Conservation (phyloP, 2,797 vertebrate species). For the Pygocentrus nattereri region DNA sequence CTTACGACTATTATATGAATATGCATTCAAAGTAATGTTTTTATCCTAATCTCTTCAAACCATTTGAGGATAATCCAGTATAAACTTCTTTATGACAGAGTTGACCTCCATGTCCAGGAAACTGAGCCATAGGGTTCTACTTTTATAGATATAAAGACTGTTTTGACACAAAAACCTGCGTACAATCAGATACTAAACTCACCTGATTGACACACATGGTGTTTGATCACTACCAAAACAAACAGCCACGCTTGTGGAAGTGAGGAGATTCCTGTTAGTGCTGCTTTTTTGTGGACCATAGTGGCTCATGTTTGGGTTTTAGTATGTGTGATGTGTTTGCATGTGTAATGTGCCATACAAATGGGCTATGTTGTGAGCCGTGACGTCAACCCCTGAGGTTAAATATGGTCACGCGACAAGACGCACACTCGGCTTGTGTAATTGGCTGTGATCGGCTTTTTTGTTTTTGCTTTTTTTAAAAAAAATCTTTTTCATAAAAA, state of each 20-base stretch:
- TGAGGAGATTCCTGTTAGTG: slow-evolving; percentile 29
- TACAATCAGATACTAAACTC: slow-evolving; percentile 7
- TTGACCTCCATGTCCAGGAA: no score
- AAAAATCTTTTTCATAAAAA: no score
- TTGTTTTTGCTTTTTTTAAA: no score
- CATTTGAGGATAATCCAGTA: no score
- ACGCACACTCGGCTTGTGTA: slow-evolving; percentile 8
- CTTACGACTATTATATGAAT: no score
- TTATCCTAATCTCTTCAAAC: no score
- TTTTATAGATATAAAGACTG: background rate
- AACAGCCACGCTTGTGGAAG: slow-evolving; percentile 12
- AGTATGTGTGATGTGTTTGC: slow-evolving; percentile 50
- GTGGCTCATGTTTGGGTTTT: slow-evolving; percentile 50
- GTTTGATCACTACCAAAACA: slow-evolving; percentile 40
- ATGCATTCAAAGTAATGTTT: no score
- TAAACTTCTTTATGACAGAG: no score
- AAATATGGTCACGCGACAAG: slow-evolving; percentile 13
- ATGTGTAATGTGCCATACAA: slow-evolving; percentile 44
- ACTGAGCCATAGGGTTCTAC: background rate
- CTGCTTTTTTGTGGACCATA: slow-evolving; percentile 31
- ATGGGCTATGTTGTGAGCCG: slow-evolving; percentile 19
- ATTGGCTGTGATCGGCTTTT: no score
- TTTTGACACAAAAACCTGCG: background rate
- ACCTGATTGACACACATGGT: slow-evolving; percentile 2
- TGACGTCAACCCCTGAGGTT: slow-evolving; percentile 8